Base-by-base conservation (phyloP, 2,797 vertebrate species). In the Adelosebastes latens region DNA sequence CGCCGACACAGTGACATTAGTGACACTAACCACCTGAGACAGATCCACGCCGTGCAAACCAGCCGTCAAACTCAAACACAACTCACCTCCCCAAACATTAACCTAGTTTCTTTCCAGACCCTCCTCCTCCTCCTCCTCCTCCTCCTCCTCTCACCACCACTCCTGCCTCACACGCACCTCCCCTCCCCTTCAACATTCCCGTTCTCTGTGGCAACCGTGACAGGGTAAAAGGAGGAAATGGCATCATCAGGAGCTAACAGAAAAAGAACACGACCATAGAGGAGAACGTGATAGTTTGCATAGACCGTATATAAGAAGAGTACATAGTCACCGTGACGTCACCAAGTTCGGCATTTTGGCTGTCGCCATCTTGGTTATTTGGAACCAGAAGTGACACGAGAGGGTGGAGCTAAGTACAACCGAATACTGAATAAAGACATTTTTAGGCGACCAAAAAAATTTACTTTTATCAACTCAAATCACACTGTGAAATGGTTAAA, bases 211-310 rank as follows among this genome's bases (percentile, higher is more conserved):
- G 83, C 52, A 68, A 62, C 80, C 2, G 20, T 81, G 77, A 79
- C 55, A 63, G 61, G 10, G 18, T 42, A 14, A 71, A 79, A 36
- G 5, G 49, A 83, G 80, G 80, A 78, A 87, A 78, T 27, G n/a
- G 74, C 67, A 71, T 80, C 72, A 78, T 68, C 42, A 58, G 72
- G 53, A 83, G 76, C 46, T 46, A 77, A 81, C 31, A 70, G 79
- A 87, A 49, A 59, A 75, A 56, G 59, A 66, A 74, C 59, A 67
- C 20, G 46, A 78, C 31, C 22, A 39, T 2, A 46, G 63, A 55
- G 63, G 66, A 66, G 72, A 12, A 24, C 1, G 8, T 39, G 55
- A 73, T 52, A n/a, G 25, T 24, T 24, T 4, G 49, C 46, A 49
- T 9, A 18, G 18, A 49, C 46, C 8, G 3, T 49, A 49, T 20